Evolutionary conservation across 2,797 vertebrate genomes (phyloP), one percentile per base, ranked within the genome.

Genomic region (Buphagus erythrorhynchus): DNA sequence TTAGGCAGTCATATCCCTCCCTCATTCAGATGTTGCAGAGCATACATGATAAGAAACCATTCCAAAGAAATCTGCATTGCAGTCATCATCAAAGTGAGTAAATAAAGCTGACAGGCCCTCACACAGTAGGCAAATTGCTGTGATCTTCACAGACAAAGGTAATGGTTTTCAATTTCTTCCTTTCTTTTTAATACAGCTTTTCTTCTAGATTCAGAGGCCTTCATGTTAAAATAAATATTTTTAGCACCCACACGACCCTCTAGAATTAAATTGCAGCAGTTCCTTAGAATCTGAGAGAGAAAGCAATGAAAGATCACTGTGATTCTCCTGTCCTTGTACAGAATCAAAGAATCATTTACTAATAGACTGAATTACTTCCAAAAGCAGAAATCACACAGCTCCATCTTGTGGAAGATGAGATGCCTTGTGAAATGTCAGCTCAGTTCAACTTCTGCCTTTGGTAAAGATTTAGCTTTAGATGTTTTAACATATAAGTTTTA

Each of bases 331-430:
- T 87, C 79, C 79, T 95, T 83, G 28, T 51, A 49, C 29, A 65
- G 58, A 90, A 79, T 49, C 86, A 77, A 55, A 88, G 62, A 79
- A 93, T 63, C 38, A 24, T 62, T 89, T 80, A 72, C 55, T 52
- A 22, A 48, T 16, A 76, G 22, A 51, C 29, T 25, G 57, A 81
- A 63, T 38, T 79, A 61, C 43, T 88, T 96, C 69, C 69, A 74
- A 86, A 86, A 31, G 52, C 54, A 97, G 93, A 96, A 93, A 88
- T 95, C 61, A 38, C 94, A 97, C 74, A 97, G 97, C 89, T 95
- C 98, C 98, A 98, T 93, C 98, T 98, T 73, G 96, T 97, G 98
- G 96, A 61, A 71, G 26, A 57, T 28, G n/a, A 6, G 5, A 63
- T 63, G 69, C 31, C 52, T 24, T 13, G 9, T 33, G 33, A 20